Conservation (phyloP, 2,888 invertebrate species). For the Dolichomitus sp. region DNA sequence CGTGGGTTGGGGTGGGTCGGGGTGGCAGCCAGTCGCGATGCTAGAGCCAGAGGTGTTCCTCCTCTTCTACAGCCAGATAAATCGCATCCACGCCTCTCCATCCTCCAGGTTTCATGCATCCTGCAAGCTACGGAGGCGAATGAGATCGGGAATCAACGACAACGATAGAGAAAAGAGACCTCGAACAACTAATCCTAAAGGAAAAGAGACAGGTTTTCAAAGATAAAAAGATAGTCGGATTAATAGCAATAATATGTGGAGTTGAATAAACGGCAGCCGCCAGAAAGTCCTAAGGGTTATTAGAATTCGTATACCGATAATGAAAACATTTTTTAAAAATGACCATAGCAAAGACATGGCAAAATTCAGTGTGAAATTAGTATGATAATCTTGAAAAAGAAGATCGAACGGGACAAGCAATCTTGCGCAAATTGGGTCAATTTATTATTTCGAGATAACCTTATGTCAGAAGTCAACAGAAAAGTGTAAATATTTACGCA, state of each 20-base stretch:
- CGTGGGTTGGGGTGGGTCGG: conserved; percentile 33
- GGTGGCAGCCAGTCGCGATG: conserved; percentile 54
- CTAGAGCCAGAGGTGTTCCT: conserved; percentile 61
- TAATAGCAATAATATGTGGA: not conserved
- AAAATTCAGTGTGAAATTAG: not conserved
- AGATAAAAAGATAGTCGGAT: conserved; percentile 10
- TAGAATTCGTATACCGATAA: not conserved
- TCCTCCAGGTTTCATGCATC: conserved; percentile 64
- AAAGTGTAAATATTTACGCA: conserved; percentile 43
- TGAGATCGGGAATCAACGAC: conserved; percentile 63
- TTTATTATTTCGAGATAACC: conserved; percentile 27
- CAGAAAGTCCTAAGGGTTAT: not conserved
- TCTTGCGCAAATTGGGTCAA: conserved; percentile 46
- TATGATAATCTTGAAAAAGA: not conserved
- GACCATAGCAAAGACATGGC: not conserved
- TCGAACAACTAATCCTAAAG: conserved; percentile 36
- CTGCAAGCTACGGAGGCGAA: conserved; percentile 49
- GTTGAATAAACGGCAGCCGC: not conserved
- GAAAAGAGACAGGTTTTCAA: conserved; percentile 37
- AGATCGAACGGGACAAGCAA: not conserved
- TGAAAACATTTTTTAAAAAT: not conserved
- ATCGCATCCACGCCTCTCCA: conserved; percentile 73
- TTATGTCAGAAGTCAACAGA: conserved; percentile 20
- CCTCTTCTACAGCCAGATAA: conserved; percentile 75
- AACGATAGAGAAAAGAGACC: conserved; percentile 50